These are phyloP conservation scores for Amblyopsis rosae DNA, from an alignment of 2,113 vertebrate genomes.

Conservation along the genomic window DNA sequence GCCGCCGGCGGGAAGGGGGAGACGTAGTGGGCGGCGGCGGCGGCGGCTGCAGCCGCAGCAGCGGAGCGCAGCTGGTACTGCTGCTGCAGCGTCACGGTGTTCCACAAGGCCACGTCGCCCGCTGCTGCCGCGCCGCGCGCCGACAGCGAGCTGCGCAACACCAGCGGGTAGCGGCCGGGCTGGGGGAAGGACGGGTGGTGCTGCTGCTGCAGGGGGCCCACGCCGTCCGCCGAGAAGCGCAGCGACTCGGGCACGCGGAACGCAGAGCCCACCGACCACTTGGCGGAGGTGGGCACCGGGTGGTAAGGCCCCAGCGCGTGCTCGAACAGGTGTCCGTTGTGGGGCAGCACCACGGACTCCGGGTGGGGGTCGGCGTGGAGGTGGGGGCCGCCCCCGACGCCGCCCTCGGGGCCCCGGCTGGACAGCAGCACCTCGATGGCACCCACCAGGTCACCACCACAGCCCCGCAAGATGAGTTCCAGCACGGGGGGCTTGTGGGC, in stretches of 20 bases:
- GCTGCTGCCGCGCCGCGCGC: conserved; percentile 86
- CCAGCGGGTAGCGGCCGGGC: conserved; percentile 89
- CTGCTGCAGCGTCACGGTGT: conserved; percentile 96
- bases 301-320: conserved; percentile 90
- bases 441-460: conserved; percentile 92
- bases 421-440: conserved; percentile 95
- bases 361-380: conserved; percentile 50
- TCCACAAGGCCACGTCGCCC: conserved; percentile 95
- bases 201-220: conserved; percentile 82
- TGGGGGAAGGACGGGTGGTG: conserved; percentile 94
- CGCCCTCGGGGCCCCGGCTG: conserved; percentile 77
- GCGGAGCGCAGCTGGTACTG: conserved; percentile 92
- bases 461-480: conserved; percentile 94
- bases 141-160: conserved; percentile 88
- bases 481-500: conserved; percentile 92
- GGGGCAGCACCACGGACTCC: conserved; percentile 83
- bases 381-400: conserved; percentile 14
- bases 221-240: conserved; percentile 84
- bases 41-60: too few relatives aligned
- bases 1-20: conserved; percentile 85
- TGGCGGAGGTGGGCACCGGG: conserved; percentile 88
- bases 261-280: conserved; percentile 97
- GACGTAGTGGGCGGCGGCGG: conserved; percentile 81
- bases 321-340: conserved; percentile 89
- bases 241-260: conserved; percentile 93